A percentile compares a stretch with the other conserved stretches of the same genome.
phyloP scores from a whole-genome alignment of 2,888 invertebrate species.

The Mimumesa dahlbomi region DNA sequence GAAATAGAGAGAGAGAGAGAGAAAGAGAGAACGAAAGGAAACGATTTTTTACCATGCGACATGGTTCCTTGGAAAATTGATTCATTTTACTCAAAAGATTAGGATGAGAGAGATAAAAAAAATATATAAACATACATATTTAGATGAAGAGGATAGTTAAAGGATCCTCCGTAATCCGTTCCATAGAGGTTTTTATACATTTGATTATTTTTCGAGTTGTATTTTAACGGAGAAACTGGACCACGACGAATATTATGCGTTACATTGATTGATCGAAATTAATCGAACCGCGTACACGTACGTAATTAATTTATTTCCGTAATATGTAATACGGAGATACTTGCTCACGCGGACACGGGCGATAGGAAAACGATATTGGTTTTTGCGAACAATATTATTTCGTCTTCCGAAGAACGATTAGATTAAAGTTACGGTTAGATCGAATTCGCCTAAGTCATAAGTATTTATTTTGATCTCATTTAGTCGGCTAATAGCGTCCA shows the following conservation, averaged over 20 bases:
- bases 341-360: slow-evolving; percentile 1
- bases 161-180: slow-evolving; percentile 35
- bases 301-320: background rate
- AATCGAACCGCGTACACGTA: background rate
- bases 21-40: background rate
- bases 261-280: background rate
- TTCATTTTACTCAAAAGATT: background rate
- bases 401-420: slow-evolving; percentile 33
- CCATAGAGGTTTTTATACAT: slow-evolving; percentile 17
- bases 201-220: slow-evolving; percentile 33
- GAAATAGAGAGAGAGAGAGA: too few relatives aligned
- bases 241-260: slow-evolving; percentile 1
- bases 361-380: background rate
- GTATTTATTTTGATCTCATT: slow-evolving; percentile 43
- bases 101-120: background rate
- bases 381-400: background rate
- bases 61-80: too few relatives aligned
- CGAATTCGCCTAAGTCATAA: background rate
- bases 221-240: slow-evolving; percentile 21
- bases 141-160: background rate
- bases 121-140: too few relatives aligned
- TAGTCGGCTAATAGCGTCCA: background rate
- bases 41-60: too few relatives aligned
- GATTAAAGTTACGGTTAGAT: background rate
- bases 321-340: background rate